Percentiles rank a stretch among this genome's conserved stretches.
Evolutionary conservation across 2,113 vertebrate species (phyloP).

Genomic region (Podocnemis expansa): DNA sequence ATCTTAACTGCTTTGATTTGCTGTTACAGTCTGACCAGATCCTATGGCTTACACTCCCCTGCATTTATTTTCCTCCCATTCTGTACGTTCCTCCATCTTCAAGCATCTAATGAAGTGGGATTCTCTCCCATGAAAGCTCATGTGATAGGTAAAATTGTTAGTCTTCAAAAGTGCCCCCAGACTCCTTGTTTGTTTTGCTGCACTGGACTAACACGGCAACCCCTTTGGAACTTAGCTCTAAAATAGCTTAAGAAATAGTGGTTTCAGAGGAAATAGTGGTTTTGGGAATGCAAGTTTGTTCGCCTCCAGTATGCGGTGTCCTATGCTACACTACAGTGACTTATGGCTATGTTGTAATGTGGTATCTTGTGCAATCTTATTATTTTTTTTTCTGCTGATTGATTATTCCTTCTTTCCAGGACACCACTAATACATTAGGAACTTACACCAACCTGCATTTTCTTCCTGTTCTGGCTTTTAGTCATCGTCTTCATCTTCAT

Average conservation of each 20-base stretch:
- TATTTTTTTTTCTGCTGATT: neutral
- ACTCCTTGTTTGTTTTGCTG: too few relatives aligned
- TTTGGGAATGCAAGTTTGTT: neutral
- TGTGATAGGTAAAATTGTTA: too few relatives aligned
- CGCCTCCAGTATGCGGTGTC: neutral
- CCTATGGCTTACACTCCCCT: too few relatives aligned
- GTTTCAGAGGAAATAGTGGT: neutral
- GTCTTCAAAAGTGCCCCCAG: too few relatives aligned
- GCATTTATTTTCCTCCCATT: too few relatives aligned
- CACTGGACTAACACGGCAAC: too few relatives aligned
- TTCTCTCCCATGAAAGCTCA: too few relatives aligned
- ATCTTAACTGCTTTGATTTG: too few relatives aligned
- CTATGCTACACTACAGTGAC: neutral
- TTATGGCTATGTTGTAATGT: neutral
- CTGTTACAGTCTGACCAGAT: too few relatives aligned
- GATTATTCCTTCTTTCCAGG: neutral
- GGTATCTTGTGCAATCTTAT: neutral
- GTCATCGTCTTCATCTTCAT: neutral
- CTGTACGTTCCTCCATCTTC: too few relatives aligned
- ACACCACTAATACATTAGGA: neutral
- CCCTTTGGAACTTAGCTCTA: too few relatives aligned
- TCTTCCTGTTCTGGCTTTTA: neutral
- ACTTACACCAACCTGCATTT: constrained; percentile 22
- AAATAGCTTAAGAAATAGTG: neutral
- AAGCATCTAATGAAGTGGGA: too few relatives aligned